Evolutionary conservation across 2,888 invertebrate species (phyloP), one percentile per base, ranked within the genome.

Genomic region (Oegoconia quadripuncta): DNA sequence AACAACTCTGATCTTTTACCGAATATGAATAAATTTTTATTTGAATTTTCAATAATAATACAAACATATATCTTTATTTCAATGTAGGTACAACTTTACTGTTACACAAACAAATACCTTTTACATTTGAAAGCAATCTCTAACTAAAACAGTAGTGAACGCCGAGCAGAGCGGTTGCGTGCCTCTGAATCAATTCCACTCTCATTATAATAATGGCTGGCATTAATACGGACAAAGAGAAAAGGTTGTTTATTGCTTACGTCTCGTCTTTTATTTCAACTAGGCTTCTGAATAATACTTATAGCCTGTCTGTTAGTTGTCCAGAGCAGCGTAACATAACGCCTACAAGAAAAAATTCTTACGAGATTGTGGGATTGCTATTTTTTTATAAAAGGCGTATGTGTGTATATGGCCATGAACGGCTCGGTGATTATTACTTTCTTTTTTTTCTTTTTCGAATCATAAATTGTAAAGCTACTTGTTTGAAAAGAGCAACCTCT

Each of bases 171-270:
- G 39, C 50, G 50, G 42, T 46, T 52, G 51, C 41, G 42, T 51
- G 54, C 44, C 50, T 36, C 17, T 34, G 34, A 39, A 38, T 37
- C 44, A 42, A 36, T 37, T 27, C 17, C 17, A 7, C 33, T 48
- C 52, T 65, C 68, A 68, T 68, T 51, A 61, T 18, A 43, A 59
- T 68, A 68, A 66, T 68, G 66, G 61, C 3, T 22, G 42, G 52
- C 52, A 52, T 27, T 27, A 13, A 12, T 59, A 52, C 56, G 50
- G 59, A 59, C 62, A 58, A 59, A 62, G 55, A 48, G 52, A 52
- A 39, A 52, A 58, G 53, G 48, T 43, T 39, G 38, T 30, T 51
- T 8, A 27, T 13, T 3, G 14, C 20, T 26, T n/a, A 7, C 3
- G n/a, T 27, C 7, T 14, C 12, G 4, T 12, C 27, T 27, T 27